Base-by-base conservation (phyloP, 1,140 invertebrate genomes). In the Achroia grisella region DNA sequence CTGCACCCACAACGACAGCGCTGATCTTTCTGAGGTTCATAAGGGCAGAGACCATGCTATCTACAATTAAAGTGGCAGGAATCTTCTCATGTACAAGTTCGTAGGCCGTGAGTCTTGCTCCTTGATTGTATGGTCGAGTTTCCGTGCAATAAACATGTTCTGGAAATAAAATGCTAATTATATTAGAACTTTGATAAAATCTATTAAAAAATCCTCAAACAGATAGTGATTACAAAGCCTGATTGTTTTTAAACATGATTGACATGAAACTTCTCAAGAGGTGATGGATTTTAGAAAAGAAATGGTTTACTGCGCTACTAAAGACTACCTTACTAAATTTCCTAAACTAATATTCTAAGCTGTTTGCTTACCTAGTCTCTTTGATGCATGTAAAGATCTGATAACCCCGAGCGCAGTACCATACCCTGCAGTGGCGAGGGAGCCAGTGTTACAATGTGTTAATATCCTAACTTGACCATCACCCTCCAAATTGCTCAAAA, bases 381-480 rank as follows among this genome's bases (percentile, higher is more conserved):
- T 90, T 30, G 86, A 79, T 36, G 88, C 88, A 71, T 94, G 89
- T 28, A 99, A 87, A 15, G 90, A 89, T 61, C 97, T 88, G 43
- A 99, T 94, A 5, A 99, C 96, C 49, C 98, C 98, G 39, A 99
- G 87, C 15, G 98, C 98, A 17, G 98, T 99, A 2, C 98, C 98
- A 87, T 98, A 99, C 6, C 95, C 97, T 48, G 95, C 95, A 15
- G 98, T 99, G 1, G 98, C 98, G 52, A 99, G 87, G 5, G 96
- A 97, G 0, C 98, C 98, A 8, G 98, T 99, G 79, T 99, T 99
- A 73, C 98, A 99, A 75, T 99, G 97, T 2, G 98, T 99, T 1
- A 99, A 80, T 9, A 99, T 86, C 39, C 89, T 87, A 0, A 96
- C 88, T 31, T 80, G 64, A 14, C 85, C 86, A 58, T 91, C 90